Conservation (phyloP, 1,140 invertebrate genomes). For the Drosophila kohkoa region DNA sequence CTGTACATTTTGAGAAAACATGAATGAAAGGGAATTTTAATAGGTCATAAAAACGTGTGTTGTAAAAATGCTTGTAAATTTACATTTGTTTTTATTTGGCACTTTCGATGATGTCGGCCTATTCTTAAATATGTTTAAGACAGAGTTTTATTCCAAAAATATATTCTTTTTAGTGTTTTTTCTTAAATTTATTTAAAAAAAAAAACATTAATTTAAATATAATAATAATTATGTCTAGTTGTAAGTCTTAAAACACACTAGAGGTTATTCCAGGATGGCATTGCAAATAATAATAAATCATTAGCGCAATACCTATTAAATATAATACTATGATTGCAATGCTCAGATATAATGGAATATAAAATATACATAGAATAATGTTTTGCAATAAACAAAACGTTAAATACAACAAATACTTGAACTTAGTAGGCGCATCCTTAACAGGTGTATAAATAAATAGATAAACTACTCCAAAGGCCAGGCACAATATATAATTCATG, state of each 20-base stretch:
- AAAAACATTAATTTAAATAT: no score
- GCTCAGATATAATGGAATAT: slow-evolving; percentile 38
- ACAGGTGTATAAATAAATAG: slow-evolving; percentile 64
- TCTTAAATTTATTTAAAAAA: no score
- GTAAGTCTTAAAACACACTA: slow-evolving; percentile 6
- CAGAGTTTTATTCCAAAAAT: no score
- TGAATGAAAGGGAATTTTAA: slow-evolving; percentile 2
- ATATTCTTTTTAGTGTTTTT: no score
- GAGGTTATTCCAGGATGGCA: slow-evolving; percentile 62
- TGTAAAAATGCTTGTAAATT: neutral
- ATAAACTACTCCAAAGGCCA: slow-evolving; percentile 65
- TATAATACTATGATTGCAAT: slow-evolving; percentile 51
- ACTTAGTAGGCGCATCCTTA: slow-evolving; percentile 60
- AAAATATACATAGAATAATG: slow-evolving; percentile 38
- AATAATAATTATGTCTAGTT: no score
- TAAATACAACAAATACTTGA: slow-evolving; percentile 57
- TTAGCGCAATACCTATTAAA: slow-evolving; percentile 42
- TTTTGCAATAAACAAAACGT: slow-evolving; percentile 56
- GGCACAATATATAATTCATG: slow-evolving; percentile 55
- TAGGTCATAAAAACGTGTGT: neutral
- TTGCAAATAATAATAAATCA: slow-evolving; percentile 54
- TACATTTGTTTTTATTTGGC: neutral
- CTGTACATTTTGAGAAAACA: neutral
- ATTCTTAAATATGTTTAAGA: neutral
- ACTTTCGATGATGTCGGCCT: neutral